Evolutionary conservation across 1,140 invertebrate species (phyloP).

Genomic region (Tetramorium parvispinum): DNA sequence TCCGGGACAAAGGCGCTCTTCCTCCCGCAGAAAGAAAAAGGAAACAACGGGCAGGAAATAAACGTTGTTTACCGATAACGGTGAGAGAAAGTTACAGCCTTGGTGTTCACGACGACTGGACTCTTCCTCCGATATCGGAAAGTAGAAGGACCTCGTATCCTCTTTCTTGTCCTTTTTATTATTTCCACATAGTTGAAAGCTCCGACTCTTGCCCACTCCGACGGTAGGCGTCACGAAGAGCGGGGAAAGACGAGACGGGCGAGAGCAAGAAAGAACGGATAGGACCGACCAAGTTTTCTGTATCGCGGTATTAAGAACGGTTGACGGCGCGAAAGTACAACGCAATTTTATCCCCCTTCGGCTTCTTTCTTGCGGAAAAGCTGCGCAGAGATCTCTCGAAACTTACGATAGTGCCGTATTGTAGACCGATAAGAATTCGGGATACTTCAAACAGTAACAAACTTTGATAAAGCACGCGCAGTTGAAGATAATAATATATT

Average conservation of each 20-base stretch:
- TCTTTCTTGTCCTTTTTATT: conserved; percentile 68
- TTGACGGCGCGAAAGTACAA: conserved; percentile 65
- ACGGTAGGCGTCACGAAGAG: conserved; percentile 36
- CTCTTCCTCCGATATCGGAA: conserved; percentile 62
- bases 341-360: conserved; percentile 63
- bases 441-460: not conserved
- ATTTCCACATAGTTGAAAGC: conserved; percentile 69
- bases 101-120: not conserved
- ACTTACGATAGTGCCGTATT: conserved; percentile 49
- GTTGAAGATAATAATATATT: conserved; percentile 25
- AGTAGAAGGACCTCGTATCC: conserved; percentile 36
- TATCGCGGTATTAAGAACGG: conserved; percentile 64
- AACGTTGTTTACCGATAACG: conserved; percentile 74
- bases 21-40: conserved; percentile 36
- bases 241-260: not conserved
- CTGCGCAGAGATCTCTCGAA: conserved; percentile 28
- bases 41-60: conserved; percentile 22
- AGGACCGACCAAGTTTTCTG: conserved; percentile 57
- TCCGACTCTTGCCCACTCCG: conserved; percentile 27
- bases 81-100: conserved; percentile 63
- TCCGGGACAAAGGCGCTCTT: conserved; percentile 48
- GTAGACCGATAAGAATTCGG: conserved; percentile 2
- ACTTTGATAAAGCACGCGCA: conserved; percentile 13
- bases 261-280: conserved; percentile 43
- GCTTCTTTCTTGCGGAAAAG: not conserved